phyloP scores from a whole-genome alignment of 2,888 invertebrate genomes.

The Parasteatoda lunata region DNA sequence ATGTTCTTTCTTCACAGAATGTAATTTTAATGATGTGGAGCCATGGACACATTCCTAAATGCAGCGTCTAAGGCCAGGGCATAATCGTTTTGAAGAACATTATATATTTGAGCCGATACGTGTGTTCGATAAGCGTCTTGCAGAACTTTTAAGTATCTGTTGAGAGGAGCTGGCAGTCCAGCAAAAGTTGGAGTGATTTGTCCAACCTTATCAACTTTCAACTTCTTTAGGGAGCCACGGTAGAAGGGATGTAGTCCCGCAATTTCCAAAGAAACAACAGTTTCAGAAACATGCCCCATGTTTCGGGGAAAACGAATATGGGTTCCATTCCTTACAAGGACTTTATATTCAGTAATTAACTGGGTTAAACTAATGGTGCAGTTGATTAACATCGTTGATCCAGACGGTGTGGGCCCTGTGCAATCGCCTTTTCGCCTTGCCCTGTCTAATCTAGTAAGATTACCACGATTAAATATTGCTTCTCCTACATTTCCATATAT shows the following conservation, averaged over 20 bases:
- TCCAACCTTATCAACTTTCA: slow-evolving; percentile 22
- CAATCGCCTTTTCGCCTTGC: slow-evolving; percentile 35
- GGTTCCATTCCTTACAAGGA: slow-evolving; percentile 28
- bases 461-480: slow-evolving; percentile 40
- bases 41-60: too few relatives aligned
- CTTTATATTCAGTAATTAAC: slow-evolving; percentile 15
- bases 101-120: slow-evolving; percentile 37
- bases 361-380: slow-evolving; percentile 41
- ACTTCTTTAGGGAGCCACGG: slow-evolving; percentile 28
- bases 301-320: background rate
- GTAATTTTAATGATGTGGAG: too few relatives aligned
- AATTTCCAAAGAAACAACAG: slow-evolving; percentile 17
- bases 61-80: background rate
- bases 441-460: slow-evolving; percentile 36
- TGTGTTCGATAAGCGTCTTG: slow-evolving; percentile 28
- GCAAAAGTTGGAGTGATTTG: slow-evolving; percentile 33
- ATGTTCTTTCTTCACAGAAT: too few relatives aligned
- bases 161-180: slow-evolving; percentile 19
- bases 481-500: slow-evolving; percentile 9
- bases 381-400: slow-evolving; percentile 45
- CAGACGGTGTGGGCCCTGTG: slow-evolving; percentile 3
- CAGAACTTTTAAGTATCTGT: slow-evolving; percentile 24
- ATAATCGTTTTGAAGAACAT: slow-evolving; percentile 14
- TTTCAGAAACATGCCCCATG: slow-evolving; percentile 24
- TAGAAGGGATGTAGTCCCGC: slow-evolving; percentile 22